Evolutionary conservation across 2,113 vertebrate species (phyloP), one percentile per base, ranked within the genome.

Genomic region (Oceanodroma tethys): DNA sequence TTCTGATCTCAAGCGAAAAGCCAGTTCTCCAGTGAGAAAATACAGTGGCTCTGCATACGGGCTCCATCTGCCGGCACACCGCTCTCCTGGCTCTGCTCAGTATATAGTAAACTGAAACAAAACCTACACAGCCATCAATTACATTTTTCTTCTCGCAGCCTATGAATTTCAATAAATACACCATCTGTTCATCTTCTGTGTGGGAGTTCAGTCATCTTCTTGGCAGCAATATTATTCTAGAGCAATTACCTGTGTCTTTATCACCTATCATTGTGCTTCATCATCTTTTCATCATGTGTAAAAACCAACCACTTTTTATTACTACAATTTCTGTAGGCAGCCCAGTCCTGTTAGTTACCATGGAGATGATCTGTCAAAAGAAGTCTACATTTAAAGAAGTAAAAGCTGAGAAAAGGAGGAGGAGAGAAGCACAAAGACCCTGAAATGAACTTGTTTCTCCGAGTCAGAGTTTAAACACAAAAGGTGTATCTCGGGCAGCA

Each of bases 131-230:
- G 90, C 96, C 97, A 96, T 96, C 97, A 95, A 97, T 96, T 97
- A 96, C 95, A 97, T 96, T 91, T 96, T 97, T 96, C 97, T 96
- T 95, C 97, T 97, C 90, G 43, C 96, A 97, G 97, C 96, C 98
- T 97, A 96, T 97, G 98, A 98, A 98, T 98, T 98, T 98, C 98
- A 98, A 98, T 98, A 98, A 98, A 98, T 96, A 96, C 81, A 86
- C 98, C 98, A 98, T 98, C 98, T 98, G 98, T 98, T 98, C 98
- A 98, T 98, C 98, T 98, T 98, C 98, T 98, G 96, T 97, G 98
- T 98, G 96, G 98, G 98, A 98, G 98, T 97, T 98, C 98, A 97
- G 88, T 98, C 97, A 98, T 98, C 97, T 95, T 97, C 93, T 97
- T 98, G 98, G 98, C 98, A 98, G 97, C 94, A 63, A 97, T 90